Conservation (phyloP, 2,888 invertebrate genomes). For the Sarcophaga caerulescens region DNA sequence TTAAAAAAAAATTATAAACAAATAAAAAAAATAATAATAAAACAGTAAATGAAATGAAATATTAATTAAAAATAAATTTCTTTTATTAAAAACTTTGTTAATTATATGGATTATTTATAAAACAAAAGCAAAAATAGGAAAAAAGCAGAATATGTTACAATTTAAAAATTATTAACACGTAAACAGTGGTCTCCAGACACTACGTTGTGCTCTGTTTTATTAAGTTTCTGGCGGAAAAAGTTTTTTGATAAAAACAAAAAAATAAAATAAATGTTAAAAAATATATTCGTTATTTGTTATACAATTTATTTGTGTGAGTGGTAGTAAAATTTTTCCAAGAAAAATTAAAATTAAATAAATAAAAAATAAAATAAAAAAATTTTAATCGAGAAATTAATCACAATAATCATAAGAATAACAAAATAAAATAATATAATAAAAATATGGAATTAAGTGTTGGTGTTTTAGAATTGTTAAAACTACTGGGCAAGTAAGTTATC, state of each 20-base stretch:
- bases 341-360: too few species aligned
- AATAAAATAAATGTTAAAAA: neutral
- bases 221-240: neutral
- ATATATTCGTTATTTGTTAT: too few species aligned
- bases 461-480: constrained; percentile 39
- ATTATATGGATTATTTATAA: constrained; percentile 34
- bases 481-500: constrained; percentile 60
- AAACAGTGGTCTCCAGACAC: constrained; percentile 35
- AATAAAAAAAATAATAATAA: neutral
- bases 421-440: neutral
- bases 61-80: constrained; percentile 16
- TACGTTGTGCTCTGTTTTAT: constrained; percentile 28
- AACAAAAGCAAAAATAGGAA: neutral
- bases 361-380: neutral
- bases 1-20: neutral
- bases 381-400: neutral
- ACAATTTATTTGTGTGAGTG: too few species aligned
- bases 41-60: neutral
- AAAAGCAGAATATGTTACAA: neutral
- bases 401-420: neutral
- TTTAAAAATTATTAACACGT: neutral
- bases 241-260: neutral
- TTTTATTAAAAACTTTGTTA: neutral
- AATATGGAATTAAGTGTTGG: constrained; percentile 55
- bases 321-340: too few species aligned